A percentile compares a stretch with the other conserved stretches of the same genome.
Conservation (phyloP, 2,113 vertebrate species). For the Grantiella picta region DNA sequence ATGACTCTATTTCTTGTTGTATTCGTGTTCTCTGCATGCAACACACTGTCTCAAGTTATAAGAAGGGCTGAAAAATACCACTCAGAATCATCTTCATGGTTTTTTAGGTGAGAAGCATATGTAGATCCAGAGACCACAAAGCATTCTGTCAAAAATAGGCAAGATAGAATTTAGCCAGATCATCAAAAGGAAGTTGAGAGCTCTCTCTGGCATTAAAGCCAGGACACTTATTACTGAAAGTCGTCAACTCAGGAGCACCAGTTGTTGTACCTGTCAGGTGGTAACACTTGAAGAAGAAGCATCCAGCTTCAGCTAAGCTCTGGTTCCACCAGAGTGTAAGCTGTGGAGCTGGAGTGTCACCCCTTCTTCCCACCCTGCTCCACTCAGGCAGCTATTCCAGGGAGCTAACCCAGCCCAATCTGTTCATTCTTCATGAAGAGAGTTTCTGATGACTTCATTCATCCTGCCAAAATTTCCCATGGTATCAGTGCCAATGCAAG, state of each 20-base stretch:
- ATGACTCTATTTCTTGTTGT: background rate
- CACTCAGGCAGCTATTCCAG: background rate
- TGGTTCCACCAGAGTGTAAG: rapidly evolving
- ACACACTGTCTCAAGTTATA: background rate
- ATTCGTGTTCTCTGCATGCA: background rate
- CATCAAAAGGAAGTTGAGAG: background rate
- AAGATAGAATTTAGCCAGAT: background rate
- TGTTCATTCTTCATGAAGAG: background rate
- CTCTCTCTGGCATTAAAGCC: background rate
- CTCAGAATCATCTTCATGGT: background rate
- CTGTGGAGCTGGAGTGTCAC: background rate
- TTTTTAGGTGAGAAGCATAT: background rate
- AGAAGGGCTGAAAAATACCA: background rate
- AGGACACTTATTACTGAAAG: background rate
- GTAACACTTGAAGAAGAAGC: background rate
- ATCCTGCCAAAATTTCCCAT: background rate
- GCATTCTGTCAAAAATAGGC: background rate
- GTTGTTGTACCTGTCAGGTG: background rate
- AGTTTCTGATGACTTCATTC: background rate
- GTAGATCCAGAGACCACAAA: background rate
- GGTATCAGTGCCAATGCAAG: background rate
- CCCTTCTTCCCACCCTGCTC: background rate
- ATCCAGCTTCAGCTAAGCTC: background rate
- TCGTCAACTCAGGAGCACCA: background rate
- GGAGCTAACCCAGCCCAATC: background rate